Evolutionary conservation across 2,888 invertebrate species (phyloP), one percentile per base, ranked within the genome.

Genomic region (Parnassius orleans): DNA sequence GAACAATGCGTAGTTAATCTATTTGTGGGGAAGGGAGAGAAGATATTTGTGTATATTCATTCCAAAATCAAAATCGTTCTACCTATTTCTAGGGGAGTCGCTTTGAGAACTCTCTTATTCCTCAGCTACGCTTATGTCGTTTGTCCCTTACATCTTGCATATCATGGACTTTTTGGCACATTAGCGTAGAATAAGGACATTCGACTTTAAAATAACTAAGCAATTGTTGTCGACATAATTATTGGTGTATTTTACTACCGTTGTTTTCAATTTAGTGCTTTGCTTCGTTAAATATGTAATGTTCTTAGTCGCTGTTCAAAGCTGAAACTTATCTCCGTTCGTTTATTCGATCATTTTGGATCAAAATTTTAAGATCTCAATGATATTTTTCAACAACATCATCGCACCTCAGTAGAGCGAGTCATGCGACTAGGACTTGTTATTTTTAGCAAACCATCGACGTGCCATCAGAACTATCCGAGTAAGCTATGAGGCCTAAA

Each of bases 131-230:
- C 14, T 10, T 9, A 48, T 53, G 41, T 11, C 43, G 42, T 14
- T 10, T 53, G 57, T 41, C 15, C 57, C 7, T 50, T 50, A 64
- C 67, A 69, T 65, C 59, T 70, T 81, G 86, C 87, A 89, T 88
- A 88, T 88, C 88, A 88, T 76, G 74, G 80, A 83, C 84, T 78
- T 83, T 87, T 87, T 89, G 90, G 89, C 90, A 90, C 90, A 89
- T 86, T 90, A 90, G 89, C 74, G 78, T 86, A 86, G 79, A 73
- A 70, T 74, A 73, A 67, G 70, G 74, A 76, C 73, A 74, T 74
- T 73, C 63, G 78, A 79, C 78, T 81, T 77, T 81, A 78, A 74
- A 73, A 77, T 72, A 69, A 70, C 74, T 78, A 83, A 87, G 86
- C 87, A 84, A 87, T 87, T 75, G 65, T 78, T 74, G 74, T 79